phyloP scores from a whole-genome alignment of 2,797 vertebrate genomes.

The Takifugu rubripes region DNA sequence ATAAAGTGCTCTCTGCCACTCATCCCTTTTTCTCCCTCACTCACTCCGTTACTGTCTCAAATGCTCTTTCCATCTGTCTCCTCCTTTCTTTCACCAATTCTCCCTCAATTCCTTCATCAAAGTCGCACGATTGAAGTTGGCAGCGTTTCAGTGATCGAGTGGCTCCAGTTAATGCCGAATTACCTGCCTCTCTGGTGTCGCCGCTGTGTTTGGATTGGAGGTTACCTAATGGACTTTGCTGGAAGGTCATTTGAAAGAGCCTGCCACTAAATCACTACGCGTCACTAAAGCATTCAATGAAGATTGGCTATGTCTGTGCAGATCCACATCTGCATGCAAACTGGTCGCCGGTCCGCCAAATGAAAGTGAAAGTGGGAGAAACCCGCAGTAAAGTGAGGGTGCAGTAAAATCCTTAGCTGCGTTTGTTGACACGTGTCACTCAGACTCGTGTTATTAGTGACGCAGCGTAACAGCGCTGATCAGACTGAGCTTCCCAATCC shows the following conservation, averaged over 20 bases:
- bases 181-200: conserved; percentile 53
- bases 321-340: conserved; percentile 53
- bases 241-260: conserved; percentile 65
- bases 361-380: conserved; percentile 28
- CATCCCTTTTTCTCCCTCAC: conserved; percentile 7
- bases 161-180: conserved; percentile 65
- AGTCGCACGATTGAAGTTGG: conserved; percentile 55
- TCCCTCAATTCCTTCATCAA: conserved; percentile 32
- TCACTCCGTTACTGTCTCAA: conserved; percentile 19
- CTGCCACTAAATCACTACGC: conserved; percentile 52
- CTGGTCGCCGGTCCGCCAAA: conserved; percentile 22
- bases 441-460: conserved; percentile 22
- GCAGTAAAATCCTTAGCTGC: conserved; percentile 8
- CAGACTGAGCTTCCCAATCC: conserved; percentile 8
- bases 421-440: conserved; percentile 1
- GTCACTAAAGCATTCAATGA: conserved; percentile 39
- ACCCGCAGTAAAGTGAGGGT: conserved; percentile 7
- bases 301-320: conserved; percentile 16
- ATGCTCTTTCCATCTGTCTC: conserved; percentile 45
- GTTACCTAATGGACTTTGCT: conserved; percentile 55
- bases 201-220: conserved; percentile 20
- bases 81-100: conserved; percentile 23
- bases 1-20: conserved; percentile 26
- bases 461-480: conserved; percentile 20
- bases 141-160: conserved; percentile 61